Base-by-base conservation (phyloP, 2,888 invertebrate genomes). In the Torymus tubicola region DNA sequence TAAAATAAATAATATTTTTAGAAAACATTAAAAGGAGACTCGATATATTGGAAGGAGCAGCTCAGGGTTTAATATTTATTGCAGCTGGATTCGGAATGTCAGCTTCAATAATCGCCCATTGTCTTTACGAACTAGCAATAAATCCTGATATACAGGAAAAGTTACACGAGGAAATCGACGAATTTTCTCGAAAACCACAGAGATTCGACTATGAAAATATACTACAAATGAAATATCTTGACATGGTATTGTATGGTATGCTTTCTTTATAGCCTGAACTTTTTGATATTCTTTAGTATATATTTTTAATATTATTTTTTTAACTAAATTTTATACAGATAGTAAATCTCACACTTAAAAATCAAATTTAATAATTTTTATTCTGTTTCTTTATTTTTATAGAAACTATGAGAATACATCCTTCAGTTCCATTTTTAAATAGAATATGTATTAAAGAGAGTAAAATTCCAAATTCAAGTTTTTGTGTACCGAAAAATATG, bases 61-160 rank as follows among this genome's bases (percentile, higher is more conserved):
- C 92, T 1, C 91, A 91, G 84, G 91, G 91, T 2, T 91, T 91
- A 80, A 89, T 91, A 31, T 91, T 91, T 84, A 91, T 91, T 83
- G 78, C 91, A 57, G 92, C 91, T 53, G 92, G 92, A 8, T 92
- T 91, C 82, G 92, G 92, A 84, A 92, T 92, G 0, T 91, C 92
- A 2, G 91, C 92, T 4, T 90, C 91, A n/a, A 90, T 91, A 2
- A 89, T 90, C 61, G 90, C 91, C 79, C 91, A 91, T 78, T 89
- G 90, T 3, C 83, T 91, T 14, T 91, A 89, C 78, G 90, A 91
- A 85, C 87, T 92, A 82, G 90, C 92, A 8, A 72, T 84, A 18
- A 87, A 91, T 85, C 85, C 84, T 13, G 84, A 87, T 3, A 87
- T 92, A 12, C 92, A 92, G 84, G 83, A 89, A 14, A 89, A 84